Evolutionary conservation across 2,113 vertebrate genomes (phyloP).

Genomic region (Gobio gobio): DNA sequence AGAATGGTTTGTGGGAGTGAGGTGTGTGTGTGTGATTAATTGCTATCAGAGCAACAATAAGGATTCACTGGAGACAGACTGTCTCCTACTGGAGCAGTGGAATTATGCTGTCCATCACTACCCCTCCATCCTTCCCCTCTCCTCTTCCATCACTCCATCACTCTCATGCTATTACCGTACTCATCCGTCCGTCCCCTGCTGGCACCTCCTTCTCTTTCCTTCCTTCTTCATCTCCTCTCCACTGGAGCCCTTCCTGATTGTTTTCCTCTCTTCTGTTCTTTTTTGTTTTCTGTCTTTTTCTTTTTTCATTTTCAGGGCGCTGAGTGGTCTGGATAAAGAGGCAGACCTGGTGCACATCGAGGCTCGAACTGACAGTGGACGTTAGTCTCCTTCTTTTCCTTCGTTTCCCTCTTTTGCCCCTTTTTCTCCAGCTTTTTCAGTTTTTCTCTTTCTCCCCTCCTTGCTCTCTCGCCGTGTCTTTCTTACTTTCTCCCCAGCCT

Average conservation of each 20-base stretch:
- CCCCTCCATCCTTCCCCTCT: conserved; percentile 22
- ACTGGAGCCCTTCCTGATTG: conserved; percentile 46
- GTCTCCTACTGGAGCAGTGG: conserved; percentile 41
- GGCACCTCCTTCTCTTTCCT: conserved; percentile 37
- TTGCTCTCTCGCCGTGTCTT: not conserved
- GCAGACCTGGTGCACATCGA: conserved; percentile 95
- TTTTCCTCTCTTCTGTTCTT: conserved; percentile 49
- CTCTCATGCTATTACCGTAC: conserved; percentile 50
- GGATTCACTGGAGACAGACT: conserved; percentile 46
- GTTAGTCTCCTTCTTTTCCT: conserved; percentile 79
- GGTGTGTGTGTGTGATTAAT: conserved; percentile 32
- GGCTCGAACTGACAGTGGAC: conserved; percentile 86
- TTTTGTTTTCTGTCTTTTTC: conserved; percentile 55
- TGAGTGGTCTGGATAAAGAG: conserved; percentile 91
- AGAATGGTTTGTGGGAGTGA: not conserved
- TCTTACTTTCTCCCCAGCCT: not conserved
- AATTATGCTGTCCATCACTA: conserved; percentile 51
- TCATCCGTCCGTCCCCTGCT: conserved; percentile 47
- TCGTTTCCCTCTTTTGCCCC: not conserved
- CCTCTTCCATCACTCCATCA: conserved; percentile 46
- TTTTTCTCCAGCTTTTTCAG: not conserved
- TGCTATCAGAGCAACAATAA: conserved; percentile 43
- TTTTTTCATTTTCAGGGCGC: conserved; percentile 79
- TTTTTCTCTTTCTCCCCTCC: not conserved
- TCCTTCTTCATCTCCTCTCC: conserved; percentile 51